A percentile compares a stretch with the other conserved stretches of the same genome.
These are phyloP conservation scores for Bedellia somnulentella DNA, from an alignment of 2,888 invertebrate genomes.

Conservation along the genomic window DNA sequence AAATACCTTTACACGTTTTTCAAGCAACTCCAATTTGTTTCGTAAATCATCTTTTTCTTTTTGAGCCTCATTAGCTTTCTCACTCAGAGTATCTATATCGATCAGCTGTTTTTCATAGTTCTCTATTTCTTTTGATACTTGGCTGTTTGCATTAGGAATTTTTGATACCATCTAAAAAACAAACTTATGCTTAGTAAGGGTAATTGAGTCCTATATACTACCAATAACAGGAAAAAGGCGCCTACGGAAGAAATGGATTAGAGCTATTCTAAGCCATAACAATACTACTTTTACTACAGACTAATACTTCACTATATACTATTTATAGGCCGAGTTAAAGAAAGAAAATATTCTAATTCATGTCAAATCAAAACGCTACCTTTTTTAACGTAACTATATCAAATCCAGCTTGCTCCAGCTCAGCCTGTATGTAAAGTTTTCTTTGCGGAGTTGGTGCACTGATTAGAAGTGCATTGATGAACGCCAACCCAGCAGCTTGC, in stretches of 20 bases:
- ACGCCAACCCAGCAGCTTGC: slow-evolving; percentile 77
- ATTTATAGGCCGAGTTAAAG: no score
- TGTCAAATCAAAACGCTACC: no score
- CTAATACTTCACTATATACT: no score
- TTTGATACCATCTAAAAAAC: slow-evolving; percentile 63
- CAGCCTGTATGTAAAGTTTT: slow-evolving; percentile 82
- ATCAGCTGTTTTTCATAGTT: slow-evolving; percentile 77
- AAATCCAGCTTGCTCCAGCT: slow-evolving; percentile 80
- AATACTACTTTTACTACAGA: no score
- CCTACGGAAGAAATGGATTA: no score
- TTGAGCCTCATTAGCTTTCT: slow-evolving; percentile 70
- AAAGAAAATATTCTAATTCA: no score
- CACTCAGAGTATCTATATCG: slow-evolving; percentile 75
- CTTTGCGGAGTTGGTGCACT: slow-evolving; percentile 76
- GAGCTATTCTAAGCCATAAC: no score
- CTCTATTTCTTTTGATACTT: slow-evolving; percentile 69
- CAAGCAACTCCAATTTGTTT: slow-evolving; percentile 69
- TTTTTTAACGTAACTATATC: slow-evolving; percentile 65
- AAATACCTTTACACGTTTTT: slow-evolving; percentile 75
- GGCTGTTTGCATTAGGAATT: slow-evolving; percentile 65
- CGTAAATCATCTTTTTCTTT: slow-evolving; percentile 66
- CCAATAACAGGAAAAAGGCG: no score
- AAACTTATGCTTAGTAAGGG: no score
- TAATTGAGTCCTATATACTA: no score
- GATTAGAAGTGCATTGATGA: slow-evolving; percentile 81